Base-by-base conservation (phyloP, 2,888 invertebrate genomes). In the Caenorhabditis virilis region DNA sequence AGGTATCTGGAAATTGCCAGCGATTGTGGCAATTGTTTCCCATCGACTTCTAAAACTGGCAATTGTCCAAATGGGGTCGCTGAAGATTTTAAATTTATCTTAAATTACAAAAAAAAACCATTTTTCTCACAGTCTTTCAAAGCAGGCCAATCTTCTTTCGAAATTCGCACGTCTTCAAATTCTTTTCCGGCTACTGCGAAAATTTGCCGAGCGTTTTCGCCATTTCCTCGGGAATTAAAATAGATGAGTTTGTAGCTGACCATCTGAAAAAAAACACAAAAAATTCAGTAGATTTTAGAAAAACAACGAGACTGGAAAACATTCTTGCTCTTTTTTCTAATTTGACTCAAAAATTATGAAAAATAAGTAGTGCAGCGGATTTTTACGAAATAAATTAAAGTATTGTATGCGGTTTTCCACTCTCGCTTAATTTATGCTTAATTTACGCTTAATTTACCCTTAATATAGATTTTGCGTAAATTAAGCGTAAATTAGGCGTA, bases 41-140 rank as follows among this genome's bases (percentile, higher is more conserved):
- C 77, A 48, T 77, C 74, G 13, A 71, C 70, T 22, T 69, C 69
- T 39, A 77, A 60, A 3, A 72, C 54, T 18, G 77, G 78, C 43
- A 78, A 49, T 36, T 68, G 64, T 22, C 75, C 74, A 47, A 75
- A 75, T 18, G 75, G 74, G 18, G 64, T 64, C 22, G 45, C 72
- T 67, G 60, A 42, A 69, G 56, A 51, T 23, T 22, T 13, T 4
- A 36, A 4, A 36, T 9, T 7, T 25, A 5, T 3, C 15, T n/a
- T 5, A 43, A 11, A 15, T 15, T 36, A 13, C 16, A n/a, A 5
- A 9, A 36, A 36, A 36, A 13, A 36, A 4, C 13, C 4, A 9
- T 36, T 5, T 15, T 15, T 36, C 66, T 61, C 27, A 74, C 74
- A 55, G 15, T 51, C 25, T 26, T 77, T 77, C 22, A 58, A 22